A percentile compares a stretch with the other conserved stretches of the same genome.
Evolutionary conservation across 2,113 vertebrate species (phyloP).

Genomic region (Toxotes chatareus): DNA sequence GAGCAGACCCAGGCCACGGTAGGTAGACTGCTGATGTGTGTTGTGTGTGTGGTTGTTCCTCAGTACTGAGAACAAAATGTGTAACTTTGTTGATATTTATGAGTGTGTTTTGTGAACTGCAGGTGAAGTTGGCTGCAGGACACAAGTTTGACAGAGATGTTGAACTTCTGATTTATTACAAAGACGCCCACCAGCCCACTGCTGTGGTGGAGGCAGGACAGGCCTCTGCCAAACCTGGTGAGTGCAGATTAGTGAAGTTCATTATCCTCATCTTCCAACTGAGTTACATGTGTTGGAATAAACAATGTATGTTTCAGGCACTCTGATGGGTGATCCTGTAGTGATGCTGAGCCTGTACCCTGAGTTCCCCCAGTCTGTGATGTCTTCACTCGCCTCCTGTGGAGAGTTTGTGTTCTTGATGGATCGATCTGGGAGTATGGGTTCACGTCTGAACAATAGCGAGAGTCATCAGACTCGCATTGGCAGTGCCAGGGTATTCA

Average conservation of each 20-base stretch:
- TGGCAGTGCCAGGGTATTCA: conserved; percentile 84
- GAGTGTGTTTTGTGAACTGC: background rate
- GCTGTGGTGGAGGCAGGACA: conserved; percentile 84
- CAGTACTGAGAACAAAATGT: background rate
- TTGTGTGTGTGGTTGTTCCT: conserved; percentile 1
- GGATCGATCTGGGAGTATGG: conserved; percentile 89
- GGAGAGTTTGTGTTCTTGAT: conserved; percentile 90
- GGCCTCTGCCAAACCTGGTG: conserved; percentile 75
- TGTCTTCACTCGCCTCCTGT: conserved; percentile 57
- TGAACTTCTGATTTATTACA: conserved; percentile 87
- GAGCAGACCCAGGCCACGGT: conserved; percentile 84
- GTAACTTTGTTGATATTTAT: no score
- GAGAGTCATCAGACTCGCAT: conserved; percentile 69
- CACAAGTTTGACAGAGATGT: conserved; percentile 87
- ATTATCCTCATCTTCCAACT: background rate
- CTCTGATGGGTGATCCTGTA: conserved; percentile 84
- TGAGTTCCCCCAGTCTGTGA: conserved; percentile 78
- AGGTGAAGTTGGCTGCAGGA: conserved; percentile 86
- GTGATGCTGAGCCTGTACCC: conserved; percentile 90
- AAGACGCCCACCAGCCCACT: conserved; percentile 81
- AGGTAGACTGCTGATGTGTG: conserved; percentile 55
- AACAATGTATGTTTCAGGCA: conserved; percentile 70
- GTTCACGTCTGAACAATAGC: background rate
- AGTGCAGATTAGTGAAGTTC: background rate
- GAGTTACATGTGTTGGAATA: background rate